Evolutionary conservation across 2,888 invertebrate genomes (phyloP).

Genomic region (Microchrysa polita): DNA sequence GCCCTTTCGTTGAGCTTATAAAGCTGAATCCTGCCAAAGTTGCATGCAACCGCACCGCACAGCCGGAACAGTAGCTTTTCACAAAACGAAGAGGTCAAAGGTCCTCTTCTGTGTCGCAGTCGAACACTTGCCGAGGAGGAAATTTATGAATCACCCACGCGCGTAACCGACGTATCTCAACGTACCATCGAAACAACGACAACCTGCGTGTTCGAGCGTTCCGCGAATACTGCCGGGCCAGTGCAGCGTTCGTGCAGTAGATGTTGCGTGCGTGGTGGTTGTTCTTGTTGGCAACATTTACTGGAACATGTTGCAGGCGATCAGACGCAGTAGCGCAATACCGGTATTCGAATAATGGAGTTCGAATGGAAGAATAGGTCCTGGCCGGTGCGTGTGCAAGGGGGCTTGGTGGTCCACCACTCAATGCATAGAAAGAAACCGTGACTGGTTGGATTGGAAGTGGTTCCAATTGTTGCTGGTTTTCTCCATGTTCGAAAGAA

Average conservation of each 20-base stretch:
- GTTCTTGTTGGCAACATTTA: constrained; percentile 31
- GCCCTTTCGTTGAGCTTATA: too few species aligned
- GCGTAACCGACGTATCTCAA: too few species aligned
- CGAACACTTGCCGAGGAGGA: too few species aligned
- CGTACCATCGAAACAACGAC: neutral
- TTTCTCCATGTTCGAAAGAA: neutral
- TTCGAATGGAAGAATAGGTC: too few species aligned
- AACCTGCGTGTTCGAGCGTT: constrained; percentile 12
- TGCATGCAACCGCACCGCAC: too few species aligned
- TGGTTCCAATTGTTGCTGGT: neutral
- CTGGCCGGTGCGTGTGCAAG: neutral
- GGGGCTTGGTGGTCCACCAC: neutral
- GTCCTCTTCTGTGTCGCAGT: too few species aligned
- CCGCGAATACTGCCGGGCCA: constrained; percentile 13
- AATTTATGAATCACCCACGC: too few species aligned
- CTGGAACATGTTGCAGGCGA: constrained; percentile 9
- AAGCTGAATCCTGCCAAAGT: too few species aligned
- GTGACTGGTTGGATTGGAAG: too few species aligned
- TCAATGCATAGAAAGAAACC: too few species aligned
- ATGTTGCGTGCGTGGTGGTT: neutral
- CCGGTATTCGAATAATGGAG: constrained; percentile 39
- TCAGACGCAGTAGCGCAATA: constrained; percentile 6
- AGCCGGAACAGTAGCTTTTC: too few species aligned
- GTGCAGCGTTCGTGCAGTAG: neutral
- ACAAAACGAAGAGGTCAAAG: too few species aligned